Evolutionary conservation across 1,140 invertebrate species (phyloP).

Genomic region (Chymomyza costata): DNA sequence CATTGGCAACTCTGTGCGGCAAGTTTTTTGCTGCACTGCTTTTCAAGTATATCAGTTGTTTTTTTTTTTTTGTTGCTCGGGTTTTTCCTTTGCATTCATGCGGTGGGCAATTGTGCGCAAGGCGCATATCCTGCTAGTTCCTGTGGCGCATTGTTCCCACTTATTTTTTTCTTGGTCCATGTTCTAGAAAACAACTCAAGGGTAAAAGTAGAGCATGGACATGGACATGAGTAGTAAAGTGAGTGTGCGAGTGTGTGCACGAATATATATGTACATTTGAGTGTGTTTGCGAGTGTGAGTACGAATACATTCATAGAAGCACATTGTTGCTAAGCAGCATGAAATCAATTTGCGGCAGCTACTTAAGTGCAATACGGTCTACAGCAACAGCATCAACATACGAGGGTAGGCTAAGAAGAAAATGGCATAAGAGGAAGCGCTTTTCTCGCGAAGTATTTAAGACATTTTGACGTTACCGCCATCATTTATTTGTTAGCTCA

Average conservation of each 20-base stretch:
- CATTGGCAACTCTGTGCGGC: neutral
- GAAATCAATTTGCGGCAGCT: slow-evolving; percentile 72
- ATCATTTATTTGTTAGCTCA: too few relatives aligned
- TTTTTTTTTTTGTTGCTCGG: neutral
- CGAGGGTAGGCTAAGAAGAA: too few relatives aligned
- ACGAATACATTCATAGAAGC: too few relatives aligned
- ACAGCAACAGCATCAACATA: slow-evolving; percentile 26
- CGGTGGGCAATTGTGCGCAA: slow-evolving; percentile 24
- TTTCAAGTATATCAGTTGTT: too few relatives aligned
- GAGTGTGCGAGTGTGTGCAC: too few relatives aligned
- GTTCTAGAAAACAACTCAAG: slow-evolving; percentile 12
- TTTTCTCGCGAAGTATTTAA: too few relatives aligned
- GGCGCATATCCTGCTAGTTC: slow-evolving; percentile 25
- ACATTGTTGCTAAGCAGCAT: too few relatives aligned
- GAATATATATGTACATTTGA: too few relatives aligned
- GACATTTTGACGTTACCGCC: too few relatives aligned
- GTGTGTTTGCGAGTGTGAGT: too few relatives aligned
- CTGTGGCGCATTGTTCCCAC: slow-evolving; percentile 49
- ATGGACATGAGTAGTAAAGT: slow-evolving; percentile 8
- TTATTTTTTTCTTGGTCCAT: slow-evolving; percentile 21
- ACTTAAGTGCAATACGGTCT: slow-evolving; percentile 64
- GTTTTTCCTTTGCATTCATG: slow-evolving; percentile 1
- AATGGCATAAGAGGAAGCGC: too few relatives aligned
- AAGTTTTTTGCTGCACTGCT: neutral
- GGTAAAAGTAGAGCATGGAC: slow-evolving; percentile 41